Base-by-base conservation (phyloP, 2,888 invertebrate species). In the Drosophila setosimentum region DNA sequence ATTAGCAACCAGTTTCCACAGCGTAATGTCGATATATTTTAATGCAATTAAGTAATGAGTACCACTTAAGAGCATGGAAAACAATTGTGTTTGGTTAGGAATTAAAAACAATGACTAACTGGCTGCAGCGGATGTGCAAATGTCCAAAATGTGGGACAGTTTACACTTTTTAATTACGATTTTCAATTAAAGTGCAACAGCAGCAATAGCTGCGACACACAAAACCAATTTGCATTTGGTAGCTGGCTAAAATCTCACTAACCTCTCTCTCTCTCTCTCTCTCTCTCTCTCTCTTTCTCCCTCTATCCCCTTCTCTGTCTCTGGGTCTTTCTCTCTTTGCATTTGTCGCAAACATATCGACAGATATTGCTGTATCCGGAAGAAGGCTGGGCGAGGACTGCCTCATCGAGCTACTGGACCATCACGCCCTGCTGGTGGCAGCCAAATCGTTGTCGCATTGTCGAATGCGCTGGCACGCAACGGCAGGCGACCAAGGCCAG, bases 401-500 rank as follows among this genome's bases (percentile, higher is more conserved):
- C 97, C 42, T 96, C 97, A 60, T 96, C 96, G 60, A 96, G 97
- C 64, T 97, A 97, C 94, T 97, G 97, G 97, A 96, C 97, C 64
- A 94, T 97, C 90, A 96, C 96, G 92, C 96, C 97, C 54, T 96
- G 96, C 91, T 97, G 97, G 97, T 97, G 97, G 97, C 96, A 96
- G 82, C 94, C 96, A 64, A 96, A 96, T 87, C 95, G 96, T 59
- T 97, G 97, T 94, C 97, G 96, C 94, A 96, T 97, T 81, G 96
- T 97, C 68, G 97, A 97, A 93, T 96, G 97, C 65, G 96, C 96
- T 61, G 97, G 97, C 77, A 90, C 91, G 70, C 93, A 93, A 71
- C 88, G 92, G 49, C 91, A 91, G 72, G 96, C 95, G 85, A 96
- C 97, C 45, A 96, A 96, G 83, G 97, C 96, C 1, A 95, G 96